Evolutionary conservation across 1,140 invertebrate genomes (phyloP).

Genomic region (Lasaia peninsularis): DNA sequence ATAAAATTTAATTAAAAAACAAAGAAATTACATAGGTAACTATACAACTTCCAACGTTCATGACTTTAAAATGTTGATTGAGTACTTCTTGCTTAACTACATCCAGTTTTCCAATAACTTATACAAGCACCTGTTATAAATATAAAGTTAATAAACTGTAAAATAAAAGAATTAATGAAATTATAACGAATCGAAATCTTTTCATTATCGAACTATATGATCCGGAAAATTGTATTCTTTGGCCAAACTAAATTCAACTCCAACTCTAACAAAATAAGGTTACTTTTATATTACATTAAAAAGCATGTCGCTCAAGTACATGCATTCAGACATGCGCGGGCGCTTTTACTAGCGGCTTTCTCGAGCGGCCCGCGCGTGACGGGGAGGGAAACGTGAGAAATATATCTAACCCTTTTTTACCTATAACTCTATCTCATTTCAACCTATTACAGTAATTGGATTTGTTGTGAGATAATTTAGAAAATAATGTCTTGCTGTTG

Average conservation of each 20-base stretch:
- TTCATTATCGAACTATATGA: conserved; percentile 23
- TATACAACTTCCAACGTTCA: too few species aligned
- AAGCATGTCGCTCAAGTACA: conserved; percentile 12
- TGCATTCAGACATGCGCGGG: conserved; percentile 18
- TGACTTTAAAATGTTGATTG: too few species aligned
- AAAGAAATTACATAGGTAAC: too few species aligned
- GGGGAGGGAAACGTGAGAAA: conserved; percentile 19
- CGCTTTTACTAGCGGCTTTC: conserved; percentile 34
- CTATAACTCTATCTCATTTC: neutral
- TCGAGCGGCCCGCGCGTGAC: conserved; percentile 29
- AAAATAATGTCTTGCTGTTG: neutral
- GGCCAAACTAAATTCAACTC: neutral
- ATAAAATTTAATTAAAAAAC: too few species aligned
- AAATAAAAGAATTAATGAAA: conserved; percentile 11
- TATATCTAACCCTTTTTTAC: conserved; percentile 18
- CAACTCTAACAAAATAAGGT: neutral
- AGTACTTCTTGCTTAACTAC: too few species aligned
- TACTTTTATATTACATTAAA: neutral
- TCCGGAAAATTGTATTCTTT: conserved; percentile 11
- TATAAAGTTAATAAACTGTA: neutral
- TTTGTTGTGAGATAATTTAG: neutral
- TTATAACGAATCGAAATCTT: conserved; percentile 14
- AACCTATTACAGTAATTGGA: neutral
- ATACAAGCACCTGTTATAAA: conserved; percentile 15
- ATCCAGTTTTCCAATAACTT: conserved; percentile 18